These are phyloP conservation scores for Drosophila paranaensis DNA, from an alignment of 2,888 invertebrate genomes.

Conservation along the genomic window DNA sequence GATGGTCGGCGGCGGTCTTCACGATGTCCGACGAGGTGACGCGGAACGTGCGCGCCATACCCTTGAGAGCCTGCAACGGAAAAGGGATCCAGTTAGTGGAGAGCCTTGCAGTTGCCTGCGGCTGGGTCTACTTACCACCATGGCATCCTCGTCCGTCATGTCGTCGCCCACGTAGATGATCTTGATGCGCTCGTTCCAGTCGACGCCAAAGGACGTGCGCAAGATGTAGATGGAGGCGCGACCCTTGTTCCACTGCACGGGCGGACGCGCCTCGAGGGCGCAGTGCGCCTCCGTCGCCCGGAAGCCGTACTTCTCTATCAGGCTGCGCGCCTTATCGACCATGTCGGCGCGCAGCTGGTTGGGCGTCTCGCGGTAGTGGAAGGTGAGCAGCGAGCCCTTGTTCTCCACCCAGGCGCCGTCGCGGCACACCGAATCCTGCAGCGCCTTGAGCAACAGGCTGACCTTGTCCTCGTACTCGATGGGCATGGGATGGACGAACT, in stretches of 20 bases:
- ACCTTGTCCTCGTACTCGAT: constrained; percentile 93
- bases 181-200: constrained; percentile 95
- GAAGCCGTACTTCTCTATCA: constrained; percentile 92
- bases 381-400: constrained; percentile 93
- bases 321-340: constrained; percentile 89
- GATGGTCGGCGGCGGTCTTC: constrained; percentile 93
- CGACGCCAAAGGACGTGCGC: constrained; percentile 94
- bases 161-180: constrained; percentile 96
- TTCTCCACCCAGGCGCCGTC: constrained; percentile 97
- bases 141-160: constrained; percentile 95
- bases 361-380: constrained; percentile 95
- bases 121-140: constrained; percentile 87
- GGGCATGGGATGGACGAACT: constrained; percentile 96
- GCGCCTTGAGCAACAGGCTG: constrained; percentile 89
- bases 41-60: constrained; percentile 96
- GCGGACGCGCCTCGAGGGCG: constrained; percentile 95
- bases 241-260: constrained; percentile 95
- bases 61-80: constrained; percentile 90
- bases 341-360: constrained; percentile 88
- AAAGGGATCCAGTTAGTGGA: not conserved
- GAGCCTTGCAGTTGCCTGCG: not conserved
- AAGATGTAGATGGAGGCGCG: constrained; percentile 95
- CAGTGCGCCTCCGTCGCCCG: constrained; percentile 92
- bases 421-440: constrained; percentile 93
- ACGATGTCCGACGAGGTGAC: constrained; percentile 93